Evolutionary conservation across 2,888 invertebrate genomes (phyloP).

Genomic region (Operophtera brumata): DNA sequence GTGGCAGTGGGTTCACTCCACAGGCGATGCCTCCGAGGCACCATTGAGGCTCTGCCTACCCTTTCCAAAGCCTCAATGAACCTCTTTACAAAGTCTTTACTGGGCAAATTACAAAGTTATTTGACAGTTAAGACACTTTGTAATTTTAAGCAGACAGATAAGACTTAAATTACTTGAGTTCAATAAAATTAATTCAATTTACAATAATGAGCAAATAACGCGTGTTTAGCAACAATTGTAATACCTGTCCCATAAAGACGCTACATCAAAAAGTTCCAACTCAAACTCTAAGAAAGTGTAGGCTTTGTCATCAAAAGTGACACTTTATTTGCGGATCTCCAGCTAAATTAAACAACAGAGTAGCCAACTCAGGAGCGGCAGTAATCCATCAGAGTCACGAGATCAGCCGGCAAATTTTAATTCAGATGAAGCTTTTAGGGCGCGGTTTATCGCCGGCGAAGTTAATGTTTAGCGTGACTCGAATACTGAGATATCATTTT

Average conservation of each 20-base stretch:
- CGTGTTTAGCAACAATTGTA: conserved; percentile 13
- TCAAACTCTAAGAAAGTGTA: conserved; percentile 5
- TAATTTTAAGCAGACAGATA: background rate
- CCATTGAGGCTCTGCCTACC: too few relatives aligned
- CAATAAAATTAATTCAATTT: background rate
- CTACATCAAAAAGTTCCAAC: conserved; percentile 8
- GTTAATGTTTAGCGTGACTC: conserved; percentile 79
- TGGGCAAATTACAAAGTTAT: conserved; percentile 1
- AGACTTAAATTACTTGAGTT: background rate
- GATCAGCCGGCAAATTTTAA: conserved; percentile 79
- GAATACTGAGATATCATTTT: conserved; percentile 78
- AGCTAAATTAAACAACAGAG: conserved; percentile 42
- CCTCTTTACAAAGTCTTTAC: too few relatives aligned
- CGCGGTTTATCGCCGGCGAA: conserved; percentile 73
- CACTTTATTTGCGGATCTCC: conserved; percentile 21
- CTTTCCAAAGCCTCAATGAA: too few relatives aligned
- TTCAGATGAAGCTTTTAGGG: conserved; percentile 74
- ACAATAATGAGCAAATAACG: background rate
- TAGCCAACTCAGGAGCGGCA: conserved; percentile 40
- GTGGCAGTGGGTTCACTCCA: too few relatives aligned
- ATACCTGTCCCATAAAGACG: conserved; percentile 13
- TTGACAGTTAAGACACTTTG: background rate
- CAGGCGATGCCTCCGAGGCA: too few relatives aligned
- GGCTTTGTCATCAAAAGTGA: conserved; percentile 17
- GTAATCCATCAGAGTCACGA: conserved; percentile 76